These are phyloP conservation scores for Gila robusta DNA, from an alignment of 2,797 vertebrate species.

Conservation along the genomic window DNA sequence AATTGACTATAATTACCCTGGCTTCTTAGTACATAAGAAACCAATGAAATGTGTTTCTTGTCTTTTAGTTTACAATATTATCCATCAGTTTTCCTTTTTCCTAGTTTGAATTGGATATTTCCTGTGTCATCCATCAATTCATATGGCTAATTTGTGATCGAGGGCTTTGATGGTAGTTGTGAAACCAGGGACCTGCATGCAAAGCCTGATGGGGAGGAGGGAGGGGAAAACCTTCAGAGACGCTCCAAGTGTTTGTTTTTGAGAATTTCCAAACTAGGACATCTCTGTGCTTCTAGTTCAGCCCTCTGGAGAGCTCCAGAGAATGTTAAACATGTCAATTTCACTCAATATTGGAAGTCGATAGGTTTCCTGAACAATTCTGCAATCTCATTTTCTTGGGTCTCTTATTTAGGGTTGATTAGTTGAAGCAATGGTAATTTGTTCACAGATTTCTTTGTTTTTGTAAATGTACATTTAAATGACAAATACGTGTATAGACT, in stretches of 20 bases:
- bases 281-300: constrained; percentile 42
- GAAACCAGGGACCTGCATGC: constrained; percentile 19
- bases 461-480: neutral
- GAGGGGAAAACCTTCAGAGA: constrained; percentile 24
- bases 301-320: constrained; percentile 32
- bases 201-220: constrained; percentile 1
- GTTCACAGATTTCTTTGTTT: no score
- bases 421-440: neutral
- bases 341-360: constrained; percentile 28
- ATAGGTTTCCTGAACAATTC: constrained; percentile 20
- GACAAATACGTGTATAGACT: neutral
- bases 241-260: constrained; percentile 48
- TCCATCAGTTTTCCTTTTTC: neutral
- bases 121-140: constrained; percentile 10
- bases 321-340: constrained; percentile 46
- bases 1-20: neutral
- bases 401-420: neutral
- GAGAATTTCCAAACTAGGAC: constrained; percentile 49
- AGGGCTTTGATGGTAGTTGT: constrained; percentile 40
- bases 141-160: constrained; percentile 1
- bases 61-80: neutral
- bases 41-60: neutral
- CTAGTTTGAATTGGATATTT: neutral
- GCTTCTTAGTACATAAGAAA: neutral
- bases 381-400: neutral